Conservation (phyloP, 2,797 vertebrate species). For the Platyrinchus mystaceus region DNA sequence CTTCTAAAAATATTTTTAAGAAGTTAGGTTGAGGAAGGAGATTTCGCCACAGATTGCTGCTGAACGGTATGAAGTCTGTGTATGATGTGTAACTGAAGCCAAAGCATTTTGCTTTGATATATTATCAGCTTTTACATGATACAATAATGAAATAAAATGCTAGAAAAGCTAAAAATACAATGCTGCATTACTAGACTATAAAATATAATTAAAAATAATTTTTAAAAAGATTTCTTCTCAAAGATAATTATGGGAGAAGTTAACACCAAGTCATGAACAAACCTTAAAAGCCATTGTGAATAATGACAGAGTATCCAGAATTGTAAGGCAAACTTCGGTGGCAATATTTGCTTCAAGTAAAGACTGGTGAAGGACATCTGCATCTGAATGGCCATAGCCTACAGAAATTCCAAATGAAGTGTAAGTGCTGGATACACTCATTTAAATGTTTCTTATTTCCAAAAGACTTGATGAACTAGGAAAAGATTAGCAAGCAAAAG, state of each 20-base stretch:
- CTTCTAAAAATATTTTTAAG: not conserved
- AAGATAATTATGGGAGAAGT: not conserved
- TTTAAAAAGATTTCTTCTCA: not conserved
- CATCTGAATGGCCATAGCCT: conserved; percentile 91
- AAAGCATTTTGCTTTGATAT: not conserved
- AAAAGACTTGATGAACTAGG: conserved; percentile 13
- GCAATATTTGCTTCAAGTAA: conserved; percentile 94
- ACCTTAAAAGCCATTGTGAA: conserved; percentile 98
- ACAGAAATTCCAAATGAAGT: conserved; percentile 50
- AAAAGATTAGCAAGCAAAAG: not conserved
- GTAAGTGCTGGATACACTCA: not conserved
- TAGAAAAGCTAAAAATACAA: not conserved
- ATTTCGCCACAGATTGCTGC: not conserved
- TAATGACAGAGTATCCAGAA: conserved; percentile 91
- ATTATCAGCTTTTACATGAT: not conserved
- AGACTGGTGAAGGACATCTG: conserved; percentile 90
- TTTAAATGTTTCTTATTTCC: conserved; percentile 11
- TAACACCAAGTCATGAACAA: conserved; percentile 44
- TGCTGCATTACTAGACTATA: not conserved
- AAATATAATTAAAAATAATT: not conserved
- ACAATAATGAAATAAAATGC: not conserved
- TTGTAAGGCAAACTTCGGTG: conserved; percentile 94
- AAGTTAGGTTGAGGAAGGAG: not conserved
- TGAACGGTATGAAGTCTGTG: not conserved
- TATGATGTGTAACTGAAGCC: not conserved